Evolutionary conservation across 2,888 invertebrate genomes (phyloP).

Genomic region (Rhabditoides inermis): DNA sequence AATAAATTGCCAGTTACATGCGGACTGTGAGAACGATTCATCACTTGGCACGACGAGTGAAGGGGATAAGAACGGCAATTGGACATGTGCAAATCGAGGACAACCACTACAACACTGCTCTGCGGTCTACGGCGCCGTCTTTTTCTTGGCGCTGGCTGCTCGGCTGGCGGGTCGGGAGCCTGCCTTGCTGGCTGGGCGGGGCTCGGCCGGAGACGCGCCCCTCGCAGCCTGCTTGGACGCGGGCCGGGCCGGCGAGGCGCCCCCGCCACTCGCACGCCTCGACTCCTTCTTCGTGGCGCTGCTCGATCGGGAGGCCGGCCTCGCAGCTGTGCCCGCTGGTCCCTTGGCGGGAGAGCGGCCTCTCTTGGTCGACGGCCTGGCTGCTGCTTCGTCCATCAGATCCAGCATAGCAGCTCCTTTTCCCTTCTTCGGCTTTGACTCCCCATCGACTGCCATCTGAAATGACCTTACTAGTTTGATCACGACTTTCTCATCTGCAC

Average conservation of each 20-base stretch:
- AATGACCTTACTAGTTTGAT: conserved; percentile 9
- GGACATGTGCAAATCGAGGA: no score
- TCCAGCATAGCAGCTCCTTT: conserved; percentile 45
- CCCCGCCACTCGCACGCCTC: conserved; percentile 11
- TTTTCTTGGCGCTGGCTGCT: conserved; percentile 3
- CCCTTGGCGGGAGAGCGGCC: not conserved
- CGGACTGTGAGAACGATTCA: no score
- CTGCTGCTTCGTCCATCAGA: conserved; percentile 48
- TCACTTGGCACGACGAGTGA: no score
- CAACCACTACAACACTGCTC: no score
- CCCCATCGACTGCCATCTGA: conserved; percentile 18
- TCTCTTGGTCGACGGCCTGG: conserved; percentile 16
- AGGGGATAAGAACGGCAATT: no score
- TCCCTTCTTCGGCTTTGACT: conserved; percentile 16
- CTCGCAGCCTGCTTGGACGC: not conserved
- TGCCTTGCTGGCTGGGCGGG: not conserved
- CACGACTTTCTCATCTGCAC: conserved; percentile 2
- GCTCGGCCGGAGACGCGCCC: not conserved
- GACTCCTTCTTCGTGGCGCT: conserved; percentile 2
- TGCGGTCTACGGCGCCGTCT: conserved; percentile 2
- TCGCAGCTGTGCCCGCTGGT: not conserved
- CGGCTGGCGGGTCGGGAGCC: conserved; percentile 4
- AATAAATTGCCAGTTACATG: no score
- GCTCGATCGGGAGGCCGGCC: conserved; percentile 3
- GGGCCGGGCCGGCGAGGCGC: conserved; percentile 10